Percentiles rank a stretch among this genome's conserved stretches.
These are phyloP conservation scores for Philhelius pedissequus DNA, from an alignment of 2,888 invertebrate species.

Conservation along the genomic window DNA sequence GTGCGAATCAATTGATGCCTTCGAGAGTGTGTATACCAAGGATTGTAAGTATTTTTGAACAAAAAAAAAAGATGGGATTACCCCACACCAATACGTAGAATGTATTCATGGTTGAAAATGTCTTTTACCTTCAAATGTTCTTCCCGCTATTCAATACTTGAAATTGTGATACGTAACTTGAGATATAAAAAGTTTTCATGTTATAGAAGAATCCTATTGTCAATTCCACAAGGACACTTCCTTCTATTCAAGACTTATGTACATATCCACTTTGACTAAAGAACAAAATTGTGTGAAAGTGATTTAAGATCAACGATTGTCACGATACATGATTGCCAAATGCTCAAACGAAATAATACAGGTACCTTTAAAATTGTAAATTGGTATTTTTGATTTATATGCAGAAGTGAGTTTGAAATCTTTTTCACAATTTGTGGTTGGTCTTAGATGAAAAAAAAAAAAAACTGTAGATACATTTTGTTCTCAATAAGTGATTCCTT, in stretches of 20 bases:
- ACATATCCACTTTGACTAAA: not conserved
- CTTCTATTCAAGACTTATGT: not conserved
- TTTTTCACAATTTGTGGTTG: too few relatives aligned
- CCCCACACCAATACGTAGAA: not conserved
- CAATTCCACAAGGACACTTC: not conserved
- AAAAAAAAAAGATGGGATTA: not conserved
- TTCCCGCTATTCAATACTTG: not conserved
- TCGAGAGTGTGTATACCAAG: slow-evolving; percentile 77
- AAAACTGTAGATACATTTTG: too few relatives aligned
- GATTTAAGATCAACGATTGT: not conserved
- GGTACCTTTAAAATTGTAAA: too few relatives aligned
- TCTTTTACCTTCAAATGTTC: slow-evolving; percentile 1
- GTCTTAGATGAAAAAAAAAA: too few relatives aligned
- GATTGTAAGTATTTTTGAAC: slow-evolving; percentile 76
- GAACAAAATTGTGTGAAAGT: not conserved
- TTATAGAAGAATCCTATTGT: not conserved
- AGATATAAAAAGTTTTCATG: not conserved
- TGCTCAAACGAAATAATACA: not conserved
- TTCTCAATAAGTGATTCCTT: too few relatives aligned
- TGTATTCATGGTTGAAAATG: slow-evolving; percentile 49
- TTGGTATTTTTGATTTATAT: too few relatives aligned
- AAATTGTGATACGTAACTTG: not conserved
- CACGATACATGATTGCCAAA: not conserved
- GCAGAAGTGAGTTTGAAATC: too few relatives aligned
- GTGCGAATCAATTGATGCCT: slow-evolving; percentile 77